These are phyloP conservation scores for Odocoileus virginianus DNA, from an alignment of 2,113 vertebrate species.

Conservation along the genomic window DNA sequence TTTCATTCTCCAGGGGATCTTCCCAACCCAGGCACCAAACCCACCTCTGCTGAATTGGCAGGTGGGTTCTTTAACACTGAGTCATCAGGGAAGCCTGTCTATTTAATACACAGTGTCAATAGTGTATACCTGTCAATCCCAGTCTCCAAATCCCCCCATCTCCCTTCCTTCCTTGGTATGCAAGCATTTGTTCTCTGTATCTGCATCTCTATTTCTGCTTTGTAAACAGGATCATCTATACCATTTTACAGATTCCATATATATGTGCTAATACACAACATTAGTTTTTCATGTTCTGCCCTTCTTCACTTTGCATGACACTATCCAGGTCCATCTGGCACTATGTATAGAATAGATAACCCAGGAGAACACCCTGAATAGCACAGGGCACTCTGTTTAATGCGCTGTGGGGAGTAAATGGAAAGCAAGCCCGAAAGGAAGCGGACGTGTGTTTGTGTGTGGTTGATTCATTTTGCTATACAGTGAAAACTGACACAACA, in stretches of 20 bases:
- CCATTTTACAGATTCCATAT: neutral
- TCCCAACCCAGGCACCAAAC: neutral
- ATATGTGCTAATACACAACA: neutral
- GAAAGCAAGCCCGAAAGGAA: neutral
- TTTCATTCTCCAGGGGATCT: neutral
- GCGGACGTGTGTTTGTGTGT: neutral
- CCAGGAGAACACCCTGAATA: neutral
- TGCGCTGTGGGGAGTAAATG: neutral
- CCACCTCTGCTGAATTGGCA: neutral
- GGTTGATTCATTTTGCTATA: neutral
- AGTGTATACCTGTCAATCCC: neutral
- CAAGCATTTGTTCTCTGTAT: neutral
- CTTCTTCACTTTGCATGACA: neutral
- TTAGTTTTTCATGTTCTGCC: neutral
- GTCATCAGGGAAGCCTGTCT: neutral
- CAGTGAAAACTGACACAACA: neutral
- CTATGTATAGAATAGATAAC: neutral
- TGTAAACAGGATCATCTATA: neutral
- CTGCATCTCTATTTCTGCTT: neutral
- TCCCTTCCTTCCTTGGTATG: neutral
- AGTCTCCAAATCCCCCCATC: neutral
- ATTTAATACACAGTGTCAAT: neutral
- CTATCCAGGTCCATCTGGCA: neutral
- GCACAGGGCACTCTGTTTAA: neutral
- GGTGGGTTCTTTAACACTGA: neutral